phyloP scores from a whole-genome alignment of 2,797 vertebrate species.

The Chiloscyllium punctatum region DNA sequence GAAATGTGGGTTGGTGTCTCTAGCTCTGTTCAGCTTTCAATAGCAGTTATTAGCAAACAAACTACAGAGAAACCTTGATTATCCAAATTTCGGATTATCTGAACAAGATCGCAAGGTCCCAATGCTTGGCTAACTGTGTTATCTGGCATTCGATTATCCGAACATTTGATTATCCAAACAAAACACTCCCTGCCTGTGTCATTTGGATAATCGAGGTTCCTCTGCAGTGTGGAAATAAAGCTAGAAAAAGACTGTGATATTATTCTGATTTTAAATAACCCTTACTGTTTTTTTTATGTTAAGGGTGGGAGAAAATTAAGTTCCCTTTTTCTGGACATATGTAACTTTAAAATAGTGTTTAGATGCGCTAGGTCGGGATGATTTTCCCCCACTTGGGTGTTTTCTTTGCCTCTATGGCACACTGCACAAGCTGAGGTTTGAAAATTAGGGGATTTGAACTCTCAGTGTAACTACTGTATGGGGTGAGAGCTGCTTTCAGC shows the following conservation, averaged over 20 bases:
- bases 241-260: background rate
- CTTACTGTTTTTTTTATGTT: background rate
- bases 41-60: background rate
- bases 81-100: too few relatives aligned
- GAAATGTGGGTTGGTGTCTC: background rate
- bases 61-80: too few relatives aligned
- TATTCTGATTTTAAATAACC: background rate
- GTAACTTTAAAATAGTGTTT: background rate
- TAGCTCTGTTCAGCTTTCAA: background rate
- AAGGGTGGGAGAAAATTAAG: background rate
- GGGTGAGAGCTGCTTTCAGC: too few relatives aligned
- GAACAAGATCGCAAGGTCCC: too few relatives aligned
- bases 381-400: background rate
- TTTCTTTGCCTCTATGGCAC: background rate
- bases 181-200: too few relatives aligned
- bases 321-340: background rate
- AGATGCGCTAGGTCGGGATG: background rate
- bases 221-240: background rate
- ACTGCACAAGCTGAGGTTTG: background rate
- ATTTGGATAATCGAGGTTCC: too few relatives aligned
- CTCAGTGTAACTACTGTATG: background rate
- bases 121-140: too few relatives aligned
- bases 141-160: too few relatives aligned
- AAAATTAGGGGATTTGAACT: background rate
- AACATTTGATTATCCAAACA: too few relatives aligned